phyloP scores from a whole-genome alignment of 2,113 vertebrate species.

The Pseudolaguvia tuberculata region DNA sequence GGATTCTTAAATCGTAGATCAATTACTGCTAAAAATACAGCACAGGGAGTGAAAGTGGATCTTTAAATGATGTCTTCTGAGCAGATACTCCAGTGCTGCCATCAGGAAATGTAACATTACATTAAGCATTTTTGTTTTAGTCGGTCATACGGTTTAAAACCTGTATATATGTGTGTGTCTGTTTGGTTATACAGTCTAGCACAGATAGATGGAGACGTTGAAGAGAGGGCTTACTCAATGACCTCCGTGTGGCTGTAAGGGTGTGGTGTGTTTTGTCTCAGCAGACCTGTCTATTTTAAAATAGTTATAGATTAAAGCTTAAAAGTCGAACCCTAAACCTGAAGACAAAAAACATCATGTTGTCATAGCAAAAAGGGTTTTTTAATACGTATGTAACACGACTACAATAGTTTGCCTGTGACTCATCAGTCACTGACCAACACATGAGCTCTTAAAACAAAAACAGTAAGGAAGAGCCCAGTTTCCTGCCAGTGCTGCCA shows the following conservation, averaged over 20 bases:
- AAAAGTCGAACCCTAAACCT: neutral
- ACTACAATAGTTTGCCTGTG: constrained; percentile 30
- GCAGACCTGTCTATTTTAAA: neutral
- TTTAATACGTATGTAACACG: neutral
- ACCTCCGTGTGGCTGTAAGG: neutral
- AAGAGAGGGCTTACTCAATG: neutral
- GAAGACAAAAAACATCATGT: neutral
- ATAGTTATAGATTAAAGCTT: neutral
- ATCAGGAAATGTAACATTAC: too few relatives aligned
- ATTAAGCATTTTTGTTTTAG: too few relatives aligned
- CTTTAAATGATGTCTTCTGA: too few relatives aligned
- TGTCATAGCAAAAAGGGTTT: constrained; percentile 34
- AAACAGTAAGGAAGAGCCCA: constrained; percentile 68
- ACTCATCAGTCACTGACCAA: constrained; percentile 55
- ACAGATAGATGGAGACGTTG: constrained; percentile 1
- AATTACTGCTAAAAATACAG: too few relatives aligned
- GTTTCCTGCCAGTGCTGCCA: constrained; percentile 70
- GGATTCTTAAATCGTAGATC: too few relatives aligned
- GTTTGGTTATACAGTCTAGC: too few relatives aligned
- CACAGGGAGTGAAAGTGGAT: too few relatives aligned
- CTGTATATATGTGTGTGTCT: too few relatives aligned
- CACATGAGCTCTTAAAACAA: constrained; percentile 66
- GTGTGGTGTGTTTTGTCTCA: neutral
- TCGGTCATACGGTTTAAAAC: too few relatives aligned
- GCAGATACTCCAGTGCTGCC: too few relatives aligned